Base-by-base conservation (phyloP, 30 jellyfish, hydroid and myxozoan genomes). In the Nemopilema nomurai region DNA sequence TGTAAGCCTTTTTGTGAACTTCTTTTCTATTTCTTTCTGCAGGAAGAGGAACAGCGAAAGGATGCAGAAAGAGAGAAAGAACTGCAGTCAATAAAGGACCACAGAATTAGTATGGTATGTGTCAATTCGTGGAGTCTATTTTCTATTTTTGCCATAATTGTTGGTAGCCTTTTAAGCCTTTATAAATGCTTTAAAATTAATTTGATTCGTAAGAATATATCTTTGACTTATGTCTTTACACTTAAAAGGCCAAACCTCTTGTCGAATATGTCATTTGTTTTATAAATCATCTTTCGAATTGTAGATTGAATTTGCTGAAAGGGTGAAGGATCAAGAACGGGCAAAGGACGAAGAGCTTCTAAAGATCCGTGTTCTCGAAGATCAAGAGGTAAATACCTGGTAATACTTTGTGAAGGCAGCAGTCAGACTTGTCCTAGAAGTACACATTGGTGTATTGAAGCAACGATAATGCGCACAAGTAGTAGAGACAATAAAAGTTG, bases 71-170 rank as follows among this genome's bases (percentile, higher is more conserved):
- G 51, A 26, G 70, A 69, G 1, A 90, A 83, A 62, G 79, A 83
- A 8, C 75, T 92, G 30, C 67, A 80, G 29, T 25, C 92, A 13
- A 92, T 92, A 41, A 87, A 82, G 30, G 90, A 82, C 9, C 98
- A 92, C 71, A 83, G 98, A 33, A 33, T 87, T 20, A 41, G 30
- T 4, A 85, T 89, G 96, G 97, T 91, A 80, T 6, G 83, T 31
- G 18, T 71, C 25, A 41, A 41, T 41, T 41, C 9, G 57, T 41
- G 57, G 9, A 41, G n/a, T n/a, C n/a, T n/a, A n/a, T n/a, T n/a
- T n/a, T n/a, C n/a, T n/a, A n/a, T n/a, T n/a, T n/a, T n/a, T n/a
- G n/a, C n/a, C n/a, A n/a, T n/a, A n/a, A n/a, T n/a, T n/a, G n/a
- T n/a, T n/a, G n/a, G n/a, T n/a, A n/a, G n/a, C n/a, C n/a, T n/a